Percentiles rank a stretch among this genome's conserved stretches.
These are phyloP conservation scores for Tenualosa thibaudeaui DNA, from an alignment of 2,797 vertebrate genomes.

Conservation along the genomic window DNA sequence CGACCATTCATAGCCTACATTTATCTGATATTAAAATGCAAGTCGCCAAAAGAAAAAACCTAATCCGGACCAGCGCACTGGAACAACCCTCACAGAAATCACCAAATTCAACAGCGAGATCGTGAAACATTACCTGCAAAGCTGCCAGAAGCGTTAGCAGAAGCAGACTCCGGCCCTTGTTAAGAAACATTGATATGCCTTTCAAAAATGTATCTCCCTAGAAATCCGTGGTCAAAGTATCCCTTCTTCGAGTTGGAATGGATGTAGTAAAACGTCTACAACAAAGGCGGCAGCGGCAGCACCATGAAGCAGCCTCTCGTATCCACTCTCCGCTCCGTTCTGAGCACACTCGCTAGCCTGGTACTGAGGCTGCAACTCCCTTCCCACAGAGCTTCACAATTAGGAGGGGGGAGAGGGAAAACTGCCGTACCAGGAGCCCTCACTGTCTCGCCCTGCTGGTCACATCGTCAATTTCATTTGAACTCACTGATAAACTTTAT, in stretches of 20 bases:
- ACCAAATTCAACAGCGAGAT: constrained; percentile 1
- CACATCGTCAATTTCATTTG: constrained; percentile 60
- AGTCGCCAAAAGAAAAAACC: neutral
- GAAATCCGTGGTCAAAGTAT: constrained; percentile 65
- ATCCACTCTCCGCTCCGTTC: constrained; percentile 62
- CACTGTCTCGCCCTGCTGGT: constrained; percentile 75
- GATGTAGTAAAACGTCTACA: constrained; percentile 54
- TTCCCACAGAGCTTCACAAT: constrained; percentile 43
- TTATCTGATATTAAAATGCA: neutral
- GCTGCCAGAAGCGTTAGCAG: constrained; percentile 69
- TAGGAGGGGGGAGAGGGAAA: constrained; percentile 17
- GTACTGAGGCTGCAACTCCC: constrained; percentile 76
- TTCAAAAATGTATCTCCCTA: constrained; percentile 41
- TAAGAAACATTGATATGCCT: constrained; percentile 64
- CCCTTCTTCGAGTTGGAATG: constrained; percentile 54
- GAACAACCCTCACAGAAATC: neutral
- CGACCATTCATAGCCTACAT: neutral
- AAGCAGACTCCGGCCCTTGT: constrained; percentile 67
- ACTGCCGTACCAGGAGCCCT: constrained; percentile 57
- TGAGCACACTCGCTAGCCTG: constrained; percentile 73
- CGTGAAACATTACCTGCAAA: constrained; percentile 70
- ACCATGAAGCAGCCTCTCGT: constrained; percentile 69
- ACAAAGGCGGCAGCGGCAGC: constrained; percentile 66
- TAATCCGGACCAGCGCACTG: neutral
- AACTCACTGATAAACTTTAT: constrained; percentile 23